Conservation (phyloP, 2,888 invertebrate genomes). For the Synergus japonicus region DNA sequence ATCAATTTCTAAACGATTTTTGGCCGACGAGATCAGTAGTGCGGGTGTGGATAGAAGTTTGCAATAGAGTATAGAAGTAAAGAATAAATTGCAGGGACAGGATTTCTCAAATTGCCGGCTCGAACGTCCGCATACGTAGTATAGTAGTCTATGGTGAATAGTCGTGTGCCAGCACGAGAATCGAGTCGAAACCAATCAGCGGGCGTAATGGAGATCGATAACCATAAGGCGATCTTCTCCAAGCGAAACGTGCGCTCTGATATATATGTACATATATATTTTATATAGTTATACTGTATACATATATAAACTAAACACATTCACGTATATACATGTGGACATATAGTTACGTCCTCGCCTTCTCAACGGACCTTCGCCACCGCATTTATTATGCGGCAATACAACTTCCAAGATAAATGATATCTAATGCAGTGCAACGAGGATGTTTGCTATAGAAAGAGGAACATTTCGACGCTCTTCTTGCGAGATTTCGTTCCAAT, state of each 20-base stretch:
- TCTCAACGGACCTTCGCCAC: slow-evolving; percentile 15
- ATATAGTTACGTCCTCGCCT: background rate
- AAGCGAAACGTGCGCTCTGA: slow-evolving; percentile 39
- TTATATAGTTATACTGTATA: background rate
- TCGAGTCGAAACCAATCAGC: slow-evolving; percentile 67
- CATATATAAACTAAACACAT: slow-evolving; percentile 5
- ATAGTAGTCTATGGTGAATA: slow-evolving; percentile 38
- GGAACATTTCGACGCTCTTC: slow-evolving; percentile 6
- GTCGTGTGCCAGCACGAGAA: slow-evolving; percentile 46
- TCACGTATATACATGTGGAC: background rate
- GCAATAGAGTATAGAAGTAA: background rate
- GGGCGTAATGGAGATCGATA: slow-evolving; percentile 72
- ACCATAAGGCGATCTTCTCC: slow-evolving; percentile 64
- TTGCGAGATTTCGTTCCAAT: slow-evolving; percentile 23
- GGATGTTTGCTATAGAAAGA: slow-evolving; percentile 13
- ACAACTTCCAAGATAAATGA: slow-evolving; percentile 33
- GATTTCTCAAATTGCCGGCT: slow-evolving; percentile 30
- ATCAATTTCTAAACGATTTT: background rate
- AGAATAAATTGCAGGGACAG: slow-evolving; percentile 34
- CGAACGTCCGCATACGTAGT: slow-evolving; percentile 19
- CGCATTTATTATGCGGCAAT: slow-evolving; percentile 38
- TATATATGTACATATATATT: background rate
- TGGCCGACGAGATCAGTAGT: background rate
- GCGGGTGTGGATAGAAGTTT: background rate
- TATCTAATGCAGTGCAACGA: slow-evolving; percentile 25